Evolutionary conservation across 2,888 invertebrate genomes (phyloP).

Genomic region (Aspidapion aeneum): DNA sequence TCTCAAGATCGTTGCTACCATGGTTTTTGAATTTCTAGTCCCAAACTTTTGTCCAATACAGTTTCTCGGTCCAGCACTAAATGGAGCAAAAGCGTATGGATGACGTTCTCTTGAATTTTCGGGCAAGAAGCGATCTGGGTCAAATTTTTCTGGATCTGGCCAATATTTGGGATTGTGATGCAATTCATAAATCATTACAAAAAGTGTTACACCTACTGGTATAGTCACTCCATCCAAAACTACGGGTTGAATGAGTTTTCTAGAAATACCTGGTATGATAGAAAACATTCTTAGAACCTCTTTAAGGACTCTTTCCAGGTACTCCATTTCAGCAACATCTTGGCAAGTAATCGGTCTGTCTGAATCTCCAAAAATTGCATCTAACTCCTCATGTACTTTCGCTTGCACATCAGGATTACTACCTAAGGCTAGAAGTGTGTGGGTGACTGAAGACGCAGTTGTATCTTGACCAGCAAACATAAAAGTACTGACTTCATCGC

Average conservation of each 20-base stretch:
- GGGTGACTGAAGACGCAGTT: not conserved
- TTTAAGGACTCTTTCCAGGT: not conserved
- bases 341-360: not conserved
- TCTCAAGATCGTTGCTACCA: conserved; percentile 33
- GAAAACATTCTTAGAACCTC: not conserved
- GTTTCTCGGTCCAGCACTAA: conserved; percentile 45
- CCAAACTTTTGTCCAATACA: no score
- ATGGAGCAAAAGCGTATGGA: conserved; percentile 44
- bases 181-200: conserved; percentile 28
- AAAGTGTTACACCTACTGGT: not conserved
- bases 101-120: conserved; percentile 41
- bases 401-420: not conserved
- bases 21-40: conserved; percentile 33
- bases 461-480: no score
- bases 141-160: conserved; percentile 45
- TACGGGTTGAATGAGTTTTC: not conserved
- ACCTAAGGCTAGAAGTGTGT: not conserved
- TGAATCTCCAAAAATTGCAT: not conserved
- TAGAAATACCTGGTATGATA: not conserved
- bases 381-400: not conserved
- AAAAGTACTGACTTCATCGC: no score
- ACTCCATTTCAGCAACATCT: not conserved
- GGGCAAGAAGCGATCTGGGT: conserved; percentile 44
- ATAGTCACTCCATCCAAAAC: not conserved
- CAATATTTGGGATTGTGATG: conserved; percentile 49